Evolutionary conservation across 2,113 vertebrate genomes (phyloP).

Genomic region (Ascaphus truei): DNA sequence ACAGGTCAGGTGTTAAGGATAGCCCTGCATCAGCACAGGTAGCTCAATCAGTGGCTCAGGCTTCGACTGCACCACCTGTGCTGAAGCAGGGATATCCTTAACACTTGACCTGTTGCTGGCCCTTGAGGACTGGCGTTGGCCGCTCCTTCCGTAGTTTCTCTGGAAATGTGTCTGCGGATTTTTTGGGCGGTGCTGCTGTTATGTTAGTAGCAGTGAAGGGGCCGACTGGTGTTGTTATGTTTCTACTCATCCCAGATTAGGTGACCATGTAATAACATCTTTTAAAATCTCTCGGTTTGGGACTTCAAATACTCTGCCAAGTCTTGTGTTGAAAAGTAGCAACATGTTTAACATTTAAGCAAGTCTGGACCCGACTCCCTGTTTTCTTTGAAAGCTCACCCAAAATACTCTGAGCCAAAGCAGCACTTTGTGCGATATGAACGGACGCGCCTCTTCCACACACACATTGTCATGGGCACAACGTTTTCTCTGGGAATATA

Average conservation of each 20-base stretch:
- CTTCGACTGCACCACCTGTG: too few species aligned
- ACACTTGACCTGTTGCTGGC: too few species aligned
- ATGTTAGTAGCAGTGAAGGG: not conserved
- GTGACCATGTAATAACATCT: constrained; percentile 24
- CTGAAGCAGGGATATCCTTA: too few species aligned
- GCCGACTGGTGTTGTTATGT: not conserved
- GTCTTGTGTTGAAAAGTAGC: constrained; percentile 18
- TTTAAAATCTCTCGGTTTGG: constrained; percentile 6
- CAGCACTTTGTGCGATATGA: not conserved
- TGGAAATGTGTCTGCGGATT: too few species aligned
- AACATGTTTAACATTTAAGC: constrained; percentile 7
- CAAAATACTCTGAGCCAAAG: not conserved
- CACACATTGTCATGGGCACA: too few species aligned
- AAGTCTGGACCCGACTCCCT: not conserved
- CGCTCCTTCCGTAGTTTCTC: too few species aligned
- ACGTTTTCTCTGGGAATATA: too few species aligned
- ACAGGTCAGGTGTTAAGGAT: too few species aligned
- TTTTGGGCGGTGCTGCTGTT: not conserved
- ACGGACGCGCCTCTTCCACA: not conserved
- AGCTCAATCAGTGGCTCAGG: too few species aligned
- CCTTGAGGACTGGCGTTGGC: too few species aligned
- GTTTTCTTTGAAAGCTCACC: constrained; percentile 29
- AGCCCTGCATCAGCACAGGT: too few species aligned
- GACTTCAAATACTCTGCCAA: not conserved
- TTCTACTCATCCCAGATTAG: not conserved